Percentiles rank a stretch among this genome's conserved stretches.
Conservation (phyloP, 1,140 invertebrate genomes). For the Diorhabda sublineata region DNA sequence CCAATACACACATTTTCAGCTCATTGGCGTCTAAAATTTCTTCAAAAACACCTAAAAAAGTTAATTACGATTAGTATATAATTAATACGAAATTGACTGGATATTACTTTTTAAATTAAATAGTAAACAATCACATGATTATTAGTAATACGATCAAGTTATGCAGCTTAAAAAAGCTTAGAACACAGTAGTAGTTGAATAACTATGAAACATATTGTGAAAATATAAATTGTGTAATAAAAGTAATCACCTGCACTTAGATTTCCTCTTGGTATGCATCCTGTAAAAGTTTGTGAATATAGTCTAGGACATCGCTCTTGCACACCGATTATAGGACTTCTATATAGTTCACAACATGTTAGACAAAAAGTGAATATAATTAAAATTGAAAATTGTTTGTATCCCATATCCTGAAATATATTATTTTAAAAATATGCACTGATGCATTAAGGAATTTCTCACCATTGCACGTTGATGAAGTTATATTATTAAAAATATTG, state of each 20-base stretch:
- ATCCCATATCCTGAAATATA: neutral
- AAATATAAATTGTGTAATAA: too few species aligned
- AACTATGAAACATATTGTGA: too few species aligned
- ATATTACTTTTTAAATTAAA: too few species aligned
- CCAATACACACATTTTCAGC: constrained; percentile 63
- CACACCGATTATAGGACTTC: neutral
- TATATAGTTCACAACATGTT: constrained; percentile 6
- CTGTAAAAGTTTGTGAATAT: constrained; percentile 36
- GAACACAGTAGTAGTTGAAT: too few species aligned
- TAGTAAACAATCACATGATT: too few species aligned
- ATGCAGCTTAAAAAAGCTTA: too few species aligned
- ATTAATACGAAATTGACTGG: too few species aligned
- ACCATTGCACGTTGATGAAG: too few species aligned
- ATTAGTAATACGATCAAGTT: too few species aligned
- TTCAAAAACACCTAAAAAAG: constrained; percentile 53
- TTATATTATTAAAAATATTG: too few species aligned
- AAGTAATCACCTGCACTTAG: constrained; percentile 35
- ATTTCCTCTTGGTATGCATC: constrained; percentile 40
- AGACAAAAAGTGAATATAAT: constrained; percentile 7
- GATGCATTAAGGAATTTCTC: too few species aligned
- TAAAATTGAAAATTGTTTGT: neutral
- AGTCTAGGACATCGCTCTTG: constrained; percentile 35
- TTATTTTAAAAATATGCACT: too few species aligned
- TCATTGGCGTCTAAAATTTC: constrained; percentile 54
- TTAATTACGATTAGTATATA: constrained; percentile 6